A percentile compares a stretch with the other conserved stretches of the same genome.
Evolutionary conservation across 2,888 invertebrate genomes (phyloP).

Genomic region (Heteropelma amictum): DNA sequence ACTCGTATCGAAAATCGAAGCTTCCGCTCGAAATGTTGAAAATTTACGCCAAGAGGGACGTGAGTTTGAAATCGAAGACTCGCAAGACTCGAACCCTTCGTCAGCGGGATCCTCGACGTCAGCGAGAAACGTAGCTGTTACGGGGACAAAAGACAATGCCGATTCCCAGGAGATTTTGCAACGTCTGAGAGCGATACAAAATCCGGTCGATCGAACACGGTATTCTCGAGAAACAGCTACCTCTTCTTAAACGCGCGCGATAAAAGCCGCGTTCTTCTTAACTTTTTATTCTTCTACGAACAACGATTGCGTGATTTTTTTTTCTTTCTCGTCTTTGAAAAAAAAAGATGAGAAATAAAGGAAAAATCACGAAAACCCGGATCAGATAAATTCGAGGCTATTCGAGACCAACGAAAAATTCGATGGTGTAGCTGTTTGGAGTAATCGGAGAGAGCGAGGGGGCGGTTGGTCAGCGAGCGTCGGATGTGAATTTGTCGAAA

Average conservation of each 20-base stretch:
- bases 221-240: slow-evolving; percentile 57
- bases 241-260: too few relatives aligned
- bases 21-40: slow-evolving; percentile 12
- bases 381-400: background rate
- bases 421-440: background rate
- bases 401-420: slow-evolving; percentile 13
- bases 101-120: slow-evolving; percentile 50
- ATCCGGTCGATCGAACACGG: slow-evolving; percentile 63
- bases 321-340: background rate
- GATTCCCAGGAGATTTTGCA: slow-evolving; percentile 63
- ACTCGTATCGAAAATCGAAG: slow-evolving; percentile 30
- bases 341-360: background rate
- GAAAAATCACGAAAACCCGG: background rate
- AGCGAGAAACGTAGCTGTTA: slow-evolving; percentile 46
- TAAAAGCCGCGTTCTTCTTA: too few relatives aligned
- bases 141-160: slow-evolving; percentile 32
- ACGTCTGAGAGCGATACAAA: slow-evolving; percentile 66
- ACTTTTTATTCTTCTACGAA: background rate
- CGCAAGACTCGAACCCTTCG: slow-evolving; percentile 44
- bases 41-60: slow-evolving; percentile 11
- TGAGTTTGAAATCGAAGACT: slow-evolving; percentile 24
- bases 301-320: slow-evolving; percentile 15
- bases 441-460: too few relatives aligned
- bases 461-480: too few relatives aligned
- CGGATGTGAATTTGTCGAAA: background rate